Base-by-base conservation (phyloP, 2,797 vertebrate species). In the Taenioides sp. region DNA sequence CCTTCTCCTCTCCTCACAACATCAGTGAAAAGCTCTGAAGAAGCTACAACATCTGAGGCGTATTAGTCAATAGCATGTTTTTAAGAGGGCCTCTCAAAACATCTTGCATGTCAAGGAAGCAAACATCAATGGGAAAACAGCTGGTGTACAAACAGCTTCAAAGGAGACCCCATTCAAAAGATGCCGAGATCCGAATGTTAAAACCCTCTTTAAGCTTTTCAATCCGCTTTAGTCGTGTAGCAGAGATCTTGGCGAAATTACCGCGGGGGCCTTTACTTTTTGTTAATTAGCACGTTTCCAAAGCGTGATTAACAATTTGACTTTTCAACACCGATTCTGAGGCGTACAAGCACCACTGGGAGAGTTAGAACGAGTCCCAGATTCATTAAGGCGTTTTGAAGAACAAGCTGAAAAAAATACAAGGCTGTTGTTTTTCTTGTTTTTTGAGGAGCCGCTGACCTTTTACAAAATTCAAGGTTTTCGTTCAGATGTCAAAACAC, bases 381-480 rank as follows among this genome's bases (percentile, higher is more conserved):
- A 5, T 69, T 79, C 75, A 79, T 76, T 75, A 27, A 79, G 64
- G 68, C 28, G 50, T 50, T 75, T 76, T 60, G 10, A 54, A 74
- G 54, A 71, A 67, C 37, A 69, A 65, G 67, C 17, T 34, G 9
- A 69, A n/a, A 72, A 22, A 20, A 34, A 34, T 20, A 78, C 43
- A 16, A 59, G 25, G 17, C 5, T 7, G 64, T 16, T 58, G 22
- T 64, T 80, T 71, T 65, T 75, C 65, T 77, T 57, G 20, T 37
- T 72, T 74, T 54, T 55, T 73, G 58, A 79, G 76, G 28, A 70
- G 54, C 34, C 34, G 2, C 64, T 75, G 81, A 87, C 82, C 84
- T 84, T 88, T 84, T 65, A 47, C 74, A 73, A 78, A 81, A 27
- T 73, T 73, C 37, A 78, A 49, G 22, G 25, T 58, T 76, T 73